Evolutionary conservation across 2,113 vertebrate genomes (phyloP).

Genomic region (Ptychochromis oligacanthus): DNA sequence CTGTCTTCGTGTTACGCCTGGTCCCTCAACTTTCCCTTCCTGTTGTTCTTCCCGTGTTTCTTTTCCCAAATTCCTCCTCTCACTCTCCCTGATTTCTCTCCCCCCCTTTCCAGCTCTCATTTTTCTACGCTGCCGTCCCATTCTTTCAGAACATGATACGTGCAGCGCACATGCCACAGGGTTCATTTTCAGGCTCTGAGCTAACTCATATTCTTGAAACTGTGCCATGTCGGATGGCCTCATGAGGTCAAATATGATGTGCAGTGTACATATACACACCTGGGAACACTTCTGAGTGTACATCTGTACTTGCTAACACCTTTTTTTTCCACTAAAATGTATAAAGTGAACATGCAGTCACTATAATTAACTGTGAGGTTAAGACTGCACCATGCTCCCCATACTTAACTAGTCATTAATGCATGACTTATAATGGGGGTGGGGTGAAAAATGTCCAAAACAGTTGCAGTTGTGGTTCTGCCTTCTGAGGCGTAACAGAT

Average conservation of each 20-base stretch:
- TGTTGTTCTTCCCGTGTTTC: conserved; percentile 83
- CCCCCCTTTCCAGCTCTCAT: conserved; percentile 33
- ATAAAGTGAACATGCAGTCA: not conserved
- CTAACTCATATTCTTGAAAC: conserved; percentile 20
- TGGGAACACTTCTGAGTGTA: conserved; percentile 51
- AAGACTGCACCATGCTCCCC: conserved; percentile 20
- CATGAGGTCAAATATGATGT: conserved; percentile 22
- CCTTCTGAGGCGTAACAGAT: conserved; percentile 54
- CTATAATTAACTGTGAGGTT: conserved; percentile 51
- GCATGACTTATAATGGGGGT: conserved; percentile 11
- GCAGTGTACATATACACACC: conserved; percentile 27
- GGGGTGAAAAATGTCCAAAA: conserved; percentile 37
- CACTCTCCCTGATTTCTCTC: conserved; percentile 49
- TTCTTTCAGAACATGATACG: conserved; percentile 62
- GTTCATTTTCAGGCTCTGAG: conserved; percentile 53
- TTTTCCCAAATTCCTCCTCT: conserved; percentile 76
- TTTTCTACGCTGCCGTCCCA: conserved; percentile 44
- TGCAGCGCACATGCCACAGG: conserved; percentile 43
- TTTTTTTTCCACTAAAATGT: not conserved
- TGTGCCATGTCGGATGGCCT: conserved; percentile 22
- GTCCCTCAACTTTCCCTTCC: conserved; percentile 80
- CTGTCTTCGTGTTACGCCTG: conserved; percentile 81
- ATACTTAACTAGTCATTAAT: conserved; percentile 49
- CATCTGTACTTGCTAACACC: conserved; percentile 17
- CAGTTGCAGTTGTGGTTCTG: conserved; percentile 21